Base-by-base conservation (phyloP, 2,113 vertebrate species). In the Rhipidura dahli region DNA sequence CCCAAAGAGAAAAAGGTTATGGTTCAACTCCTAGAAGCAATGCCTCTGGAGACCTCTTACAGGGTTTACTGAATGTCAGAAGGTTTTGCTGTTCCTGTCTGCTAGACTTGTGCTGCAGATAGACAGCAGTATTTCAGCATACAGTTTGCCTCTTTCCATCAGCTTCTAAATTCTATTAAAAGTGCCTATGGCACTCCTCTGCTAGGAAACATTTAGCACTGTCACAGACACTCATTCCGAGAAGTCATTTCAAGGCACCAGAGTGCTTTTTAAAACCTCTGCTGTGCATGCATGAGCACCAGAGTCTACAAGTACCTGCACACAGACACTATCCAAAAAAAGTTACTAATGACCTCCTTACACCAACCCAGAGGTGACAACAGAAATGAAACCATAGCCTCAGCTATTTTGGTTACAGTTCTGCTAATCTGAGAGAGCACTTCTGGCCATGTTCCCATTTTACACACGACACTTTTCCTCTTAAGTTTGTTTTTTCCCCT, bases 151-250 rank as follows among this genome's bases (percentile, higher is more conserved):
- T 92, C 86, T 69, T 91, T 88, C 86, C 44, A 92, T 94, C 89
- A 89, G 86, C 75, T 81, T 51, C 91, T 65, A 89, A 92, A 96
- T 93, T 85, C 66, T 88, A 94, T 76, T 91, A 79, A 87, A 97
- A 87, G 73, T 91, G 92, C 93, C 84, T 50, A 69, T 91, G 90
- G 88, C 94, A 68, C 54, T 90, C 81, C 75, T 92, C 84, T 96
- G 89, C 89, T 96, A 96, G 94, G 93, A 93, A 96, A 82, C 87
- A 37, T 89, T 92, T 84, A 83, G 90, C 80, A 66, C 92, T 91
- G 94, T 56, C 56, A 51, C 72, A 92, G 94, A 84, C 69, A 68
- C 66, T 94, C 91, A 51, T 94, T 96, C 94, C 78, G 60, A 97
- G 95, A 70, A 85, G 81, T 60, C 69, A 77, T 88, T 94, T 93